Percentiles rank a stretch among this genome's conserved stretches.
These are phyloP conservation scores for Sarcophaga carnaria DNA, from an alignment of 2,888 invertebrate genomes.

Conservation along the genomic window DNA sequence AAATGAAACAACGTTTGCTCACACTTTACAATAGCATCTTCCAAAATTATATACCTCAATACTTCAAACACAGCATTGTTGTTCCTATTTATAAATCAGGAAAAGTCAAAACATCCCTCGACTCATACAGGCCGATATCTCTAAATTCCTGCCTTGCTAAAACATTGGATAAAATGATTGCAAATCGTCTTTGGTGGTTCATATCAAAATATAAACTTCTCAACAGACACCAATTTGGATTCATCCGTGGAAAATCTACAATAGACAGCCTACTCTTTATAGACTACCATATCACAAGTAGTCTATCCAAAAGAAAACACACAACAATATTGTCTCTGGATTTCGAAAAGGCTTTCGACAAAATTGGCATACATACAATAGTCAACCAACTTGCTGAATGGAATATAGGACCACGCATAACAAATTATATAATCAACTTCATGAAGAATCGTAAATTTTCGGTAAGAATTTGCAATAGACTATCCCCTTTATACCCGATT, in stretches of 20 bases:
- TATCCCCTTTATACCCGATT: too few relatives aligned
- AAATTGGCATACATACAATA: background rate
- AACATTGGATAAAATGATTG: conserved; percentile 42
- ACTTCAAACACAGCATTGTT: too few relatives aligned
- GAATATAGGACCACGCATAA: background rate
- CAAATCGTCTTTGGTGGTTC: conserved; percentile 54
- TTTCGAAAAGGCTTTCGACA: background rate
- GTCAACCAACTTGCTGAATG: background rate
- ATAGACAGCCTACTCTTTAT: conserved; percentile 40
- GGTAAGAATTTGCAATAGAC: background rate
- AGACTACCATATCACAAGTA: background rate
- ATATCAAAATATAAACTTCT: conserved; percentile 36
- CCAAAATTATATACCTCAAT: too few relatives aligned
- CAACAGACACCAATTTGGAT: conserved; percentile 31
- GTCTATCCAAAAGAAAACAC: background rate
- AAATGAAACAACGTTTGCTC: too few relatives aligned
- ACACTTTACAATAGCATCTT: too few relatives aligned
- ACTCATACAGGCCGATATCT: conserved; percentile 60
- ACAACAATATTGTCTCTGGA: conserved; percentile 4
- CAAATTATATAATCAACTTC: conserved; percentile 2
- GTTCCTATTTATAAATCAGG: too few relatives aligned
- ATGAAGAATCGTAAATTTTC: background rate
- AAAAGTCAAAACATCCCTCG: conserved; percentile 22
- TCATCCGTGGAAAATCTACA: conserved; percentile 43
- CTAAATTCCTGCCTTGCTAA: conserved; percentile 40